Evolutionary conservation across 2,888 invertebrate species (phyloP), one percentile per base, ranked within the genome.

Genomic region (Lycocerus yunnanus): DNA sequence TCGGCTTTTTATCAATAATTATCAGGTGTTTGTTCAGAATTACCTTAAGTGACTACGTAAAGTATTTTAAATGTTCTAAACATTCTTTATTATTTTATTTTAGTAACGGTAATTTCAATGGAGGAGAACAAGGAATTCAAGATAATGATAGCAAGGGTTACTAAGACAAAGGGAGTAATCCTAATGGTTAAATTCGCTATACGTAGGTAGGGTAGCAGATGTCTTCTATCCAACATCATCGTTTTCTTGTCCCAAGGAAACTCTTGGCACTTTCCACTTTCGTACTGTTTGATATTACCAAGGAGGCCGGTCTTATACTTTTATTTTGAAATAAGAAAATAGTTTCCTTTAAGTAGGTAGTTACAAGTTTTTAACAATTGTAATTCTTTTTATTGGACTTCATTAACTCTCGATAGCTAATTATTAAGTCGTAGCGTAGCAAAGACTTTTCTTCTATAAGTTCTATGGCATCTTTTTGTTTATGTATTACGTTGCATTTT

Each of bases 211-310:
- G 82, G 81, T 82, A 82, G 83, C 83, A 83, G 83, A 83, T 83
- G 83, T 81, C 79, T 82, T 78, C 79, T 77, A 78, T 80, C 82
- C 78, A 81, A 82, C 82, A 83, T 83, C 82, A 83, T 83, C 83
- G 82, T 83, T 83, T 83, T 82, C 82, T 78, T 81, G 82, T 83
- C 80, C 82, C 82, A 78, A 78, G 81, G 82, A 83, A 82, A 82
- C 82, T 82, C 82, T 82, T 81, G 80, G 80, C 81, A 81, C 81
- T 81, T 82, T 82, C 79, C 80, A 79, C 79, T 81, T 80, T 80
- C 77, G 77, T 74, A 78, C 78, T 77, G 68, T 75, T 72, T 75
- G 75, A 71, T 77, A 79, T 78, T 69, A 78, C 74, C 77, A 76
- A 79, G 79, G 70, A 66, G 75, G 69, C 75, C 66, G 63, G 68